Conservation (phyloP, 2,113 vertebrate species). For the Austrofundulus limnaeus region DNA sequence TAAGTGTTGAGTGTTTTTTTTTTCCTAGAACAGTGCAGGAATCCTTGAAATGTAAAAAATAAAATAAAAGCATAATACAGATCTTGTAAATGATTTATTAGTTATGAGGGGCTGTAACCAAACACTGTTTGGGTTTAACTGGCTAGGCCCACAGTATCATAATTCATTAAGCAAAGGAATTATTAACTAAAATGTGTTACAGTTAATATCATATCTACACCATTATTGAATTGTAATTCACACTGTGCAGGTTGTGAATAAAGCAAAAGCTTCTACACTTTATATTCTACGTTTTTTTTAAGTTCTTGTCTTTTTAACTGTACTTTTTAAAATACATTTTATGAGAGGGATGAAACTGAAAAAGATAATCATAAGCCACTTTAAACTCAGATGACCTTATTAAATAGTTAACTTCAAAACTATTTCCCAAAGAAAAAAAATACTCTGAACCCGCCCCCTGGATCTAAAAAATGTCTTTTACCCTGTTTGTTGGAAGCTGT, state of each 20-base stretch:
- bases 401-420: too few relatives aligned
- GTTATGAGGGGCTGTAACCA: constrained; percentile 24
- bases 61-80: constrained; percentile 1
- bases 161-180: background rate
- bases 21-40: background rate
- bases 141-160: background rate
- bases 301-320: too few relatives aligned
- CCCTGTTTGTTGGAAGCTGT: too few relatives aligned
- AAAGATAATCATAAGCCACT: too few relatives aligned
- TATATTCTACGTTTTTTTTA: background rate
- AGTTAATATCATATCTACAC: background rate
- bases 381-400: too few relatives aligned
- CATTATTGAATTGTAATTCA: background rate
- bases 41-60: background rate
- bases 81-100: constrained; percentile 46
- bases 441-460: too few relatives aligned
- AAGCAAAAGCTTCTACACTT: too few relatives aligned
- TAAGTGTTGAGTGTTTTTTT: constrained; percentile 1
- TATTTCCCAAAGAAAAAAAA: too few relatives aligned
- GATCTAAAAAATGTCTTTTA: too few relatives aligned
- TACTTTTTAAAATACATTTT: too few relatives aligned
- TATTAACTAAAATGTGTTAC: constrained; percentile 1
- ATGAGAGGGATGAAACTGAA: too few relatives aligned
- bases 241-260: too few relatives aligned
- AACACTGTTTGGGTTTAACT: constrained; percentile 8